phyloP scores from a whole-genome alignment of 2,888 invertebrate genomes.

The Galerucella nymphaeae region DNA sequence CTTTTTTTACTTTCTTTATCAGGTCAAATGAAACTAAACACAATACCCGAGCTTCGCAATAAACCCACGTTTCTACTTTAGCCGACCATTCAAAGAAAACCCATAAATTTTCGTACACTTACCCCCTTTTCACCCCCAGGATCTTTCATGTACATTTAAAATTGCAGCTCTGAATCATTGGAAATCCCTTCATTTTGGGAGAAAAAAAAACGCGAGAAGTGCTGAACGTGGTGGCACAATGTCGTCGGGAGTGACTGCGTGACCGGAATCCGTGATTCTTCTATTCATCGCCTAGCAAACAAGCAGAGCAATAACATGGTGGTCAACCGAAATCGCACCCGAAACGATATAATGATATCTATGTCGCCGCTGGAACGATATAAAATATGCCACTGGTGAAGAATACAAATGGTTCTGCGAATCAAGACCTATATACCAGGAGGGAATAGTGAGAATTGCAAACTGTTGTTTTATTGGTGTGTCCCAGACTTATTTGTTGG shows the following conservation, averaged over 20 bases:
- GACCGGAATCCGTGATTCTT: constrained; percentile 23
- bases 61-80: constrained; percentile 28
- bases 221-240: constrained; percentile 25
- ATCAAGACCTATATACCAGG: constrained; percentile 7
- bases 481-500: neutral
- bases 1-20: neutral
- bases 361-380: constrained; percentile 30
- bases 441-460: constrained; percentile 1
- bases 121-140: constrained; percentile 15
- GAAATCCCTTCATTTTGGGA: constrained; percentile 32
- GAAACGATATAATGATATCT: constrained; percentile 33
- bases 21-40: neutral
- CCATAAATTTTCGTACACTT: constrained; percentile 20
- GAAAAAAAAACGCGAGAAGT: constrained; percentile 28
- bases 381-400: constrained; percentile 31
- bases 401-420: constrained; percentile 30
- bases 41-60: constrained; percentile 16
- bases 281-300: constrained; percentile 19
- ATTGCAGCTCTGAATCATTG: constrained; percentile 32
- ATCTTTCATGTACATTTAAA: constrained; percentile 34
- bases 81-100: constrained; percentile 25
- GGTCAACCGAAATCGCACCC: constrained; percentile 33
- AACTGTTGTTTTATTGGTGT: neutral
- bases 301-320: constrained; percentile 34
- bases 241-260: constrained; percentile 22